These are phyloP conservation scores for Pantelozetes paolii DNA, from an alignment of 2,888 invertebrate species.

Conservation along the genomic window DNA sequence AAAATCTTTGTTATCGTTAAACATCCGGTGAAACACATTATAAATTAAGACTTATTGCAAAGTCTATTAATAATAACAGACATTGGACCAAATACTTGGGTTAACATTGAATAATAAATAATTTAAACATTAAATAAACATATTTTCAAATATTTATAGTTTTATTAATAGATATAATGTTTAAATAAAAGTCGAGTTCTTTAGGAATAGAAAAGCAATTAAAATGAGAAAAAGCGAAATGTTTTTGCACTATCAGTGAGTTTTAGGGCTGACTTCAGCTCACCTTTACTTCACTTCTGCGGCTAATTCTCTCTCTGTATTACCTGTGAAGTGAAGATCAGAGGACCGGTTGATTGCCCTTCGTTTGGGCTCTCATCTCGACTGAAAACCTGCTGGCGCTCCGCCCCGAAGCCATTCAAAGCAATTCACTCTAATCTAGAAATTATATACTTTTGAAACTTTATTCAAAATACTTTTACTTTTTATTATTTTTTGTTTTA, in stretches of 20 bases:
- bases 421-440: not conserved
- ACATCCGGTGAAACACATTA: conserved; percentile 17
- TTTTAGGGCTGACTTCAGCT: not conserved
- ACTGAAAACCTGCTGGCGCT: conserved; percentile 26
- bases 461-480: conserved; percentile 25
- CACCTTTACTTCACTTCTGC: conserved; percentile 1
- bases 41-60: not conserved
- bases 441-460: conserved; percentile 8
- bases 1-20: not conserved
- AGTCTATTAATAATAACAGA: not conserved
- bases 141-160: not conserved
- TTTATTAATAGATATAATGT: not conserved
- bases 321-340: conserved; percentile 34
- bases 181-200: not conserved
- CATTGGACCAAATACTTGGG: not conserved
- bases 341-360: conserved; percentile 36
- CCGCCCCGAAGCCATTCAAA: conserved; percentile 23
- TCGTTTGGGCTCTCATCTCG: conserved; percentile 11
- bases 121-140: too few relatives aligned
- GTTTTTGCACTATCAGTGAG: not conserved
- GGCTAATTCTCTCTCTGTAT: conserved; percentile 22
- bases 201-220: not conserved
- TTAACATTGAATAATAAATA: not conserved
- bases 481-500: not conserved
- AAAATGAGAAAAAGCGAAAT: not conserved